phyloP scores from a whole-genome alignment of 1,140 invertebrate species.

The Ectropis grisescens region DNA sequence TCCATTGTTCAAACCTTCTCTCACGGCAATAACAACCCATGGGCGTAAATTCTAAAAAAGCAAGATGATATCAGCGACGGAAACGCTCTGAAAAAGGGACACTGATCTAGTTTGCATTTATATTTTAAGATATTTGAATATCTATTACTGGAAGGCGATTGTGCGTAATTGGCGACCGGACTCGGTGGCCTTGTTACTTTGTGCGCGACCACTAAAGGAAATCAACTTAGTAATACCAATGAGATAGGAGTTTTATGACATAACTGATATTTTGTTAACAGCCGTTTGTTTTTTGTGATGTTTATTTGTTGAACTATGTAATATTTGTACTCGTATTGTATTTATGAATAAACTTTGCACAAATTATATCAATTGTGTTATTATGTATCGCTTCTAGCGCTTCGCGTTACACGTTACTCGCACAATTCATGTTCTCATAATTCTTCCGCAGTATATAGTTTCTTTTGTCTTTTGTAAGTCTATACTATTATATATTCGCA shows the following conservation, averaged over 20 bases:
- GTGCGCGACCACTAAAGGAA: constrained; percentile 17
- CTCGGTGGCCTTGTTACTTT: constrained; percentile 18
- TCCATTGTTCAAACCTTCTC: constrained; percentile 27
- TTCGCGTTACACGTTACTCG: too few species aligned
- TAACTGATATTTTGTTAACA: constrained; percentile 5
- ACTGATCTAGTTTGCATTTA: constrained; percentile 23
- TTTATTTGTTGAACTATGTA: too few species aligned
- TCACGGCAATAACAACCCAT: constrained; percentile 27
- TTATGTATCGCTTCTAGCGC: too few species aligned
- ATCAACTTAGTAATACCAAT: constrained; percentile 17
- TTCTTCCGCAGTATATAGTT: too few species aligned
- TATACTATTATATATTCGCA: too few species aligned
- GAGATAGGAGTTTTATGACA: constrained; percentile 12
- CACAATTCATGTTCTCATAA: too few species aligned
- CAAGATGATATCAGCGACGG: constrained; percentile 1
- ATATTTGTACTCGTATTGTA: too few species aligned
- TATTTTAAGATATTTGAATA: constrained; percentile 18
- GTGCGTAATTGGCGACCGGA: constrained; percentile 24
- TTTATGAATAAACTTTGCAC: too few species aligned
- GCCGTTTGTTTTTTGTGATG: too few species aligned
- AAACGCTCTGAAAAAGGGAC: constrained; percentile 4
- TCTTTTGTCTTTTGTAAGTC: too few species aligned
- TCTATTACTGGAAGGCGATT: constrained; percentile 20
- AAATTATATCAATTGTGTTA: too few species aligned
- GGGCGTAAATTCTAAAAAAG: constrained; percentile 22